These are phyloP conservation scores for Eupeodes corollae DNA, from an alignment of 1,140 invertebrate species.

Conservation along the genomic window DNA sequence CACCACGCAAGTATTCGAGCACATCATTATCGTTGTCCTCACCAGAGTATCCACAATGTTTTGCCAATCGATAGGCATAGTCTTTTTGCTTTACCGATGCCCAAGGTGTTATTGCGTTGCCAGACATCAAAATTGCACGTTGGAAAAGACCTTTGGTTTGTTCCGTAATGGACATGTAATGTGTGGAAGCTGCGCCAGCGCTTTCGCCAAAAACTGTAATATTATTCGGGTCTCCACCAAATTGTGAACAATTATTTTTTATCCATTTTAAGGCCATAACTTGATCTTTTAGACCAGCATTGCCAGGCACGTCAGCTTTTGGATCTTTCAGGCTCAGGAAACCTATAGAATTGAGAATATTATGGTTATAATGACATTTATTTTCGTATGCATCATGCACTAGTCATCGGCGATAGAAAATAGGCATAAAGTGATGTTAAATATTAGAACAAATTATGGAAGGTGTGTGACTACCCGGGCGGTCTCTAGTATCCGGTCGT, in stretches of 20 bases:
- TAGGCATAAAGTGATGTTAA: no score
- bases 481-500: no score
- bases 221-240: slow-evolving; percentile 40
- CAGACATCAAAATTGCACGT: slow-evolving; percentile 43
- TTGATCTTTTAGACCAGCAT: slow-evolving; percentile 36
- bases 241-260: slow-evolving; percentile 47
- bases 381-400: no score
- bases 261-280: slow-evolving; percentile 46
- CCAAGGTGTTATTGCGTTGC: slow-evolving; percentile 38
- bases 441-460: no score
- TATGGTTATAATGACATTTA: no score
- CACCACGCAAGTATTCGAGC: slow-evolving; percentile 11
- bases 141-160: slow-evolving; percentile 37
- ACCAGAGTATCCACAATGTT: slow-evolving; percentile 23
- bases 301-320: slow-evolving; percentile 28
- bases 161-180: slow-evolving; percentile 45
- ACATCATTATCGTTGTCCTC: slow-evolving; percentile 20
- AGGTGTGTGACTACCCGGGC: no score
- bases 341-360: slow-evolving; percentile 15
- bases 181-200: slow-evolving; percentile 37
- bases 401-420: no score
- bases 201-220: slow-evolving; percentile 40
- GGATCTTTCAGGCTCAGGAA: slow-evolving; percentile 33
- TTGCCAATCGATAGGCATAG: slow-evolving; percentile 18
- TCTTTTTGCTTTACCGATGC: slow-evolving; percentile 13